Percentiles rank a stretch among this genome's conserved stretches.
Evolutionary conservation across 2,113 vertebrate genomes (phyloP).

Genomic region (Hemicordylus capensis): DNA sequence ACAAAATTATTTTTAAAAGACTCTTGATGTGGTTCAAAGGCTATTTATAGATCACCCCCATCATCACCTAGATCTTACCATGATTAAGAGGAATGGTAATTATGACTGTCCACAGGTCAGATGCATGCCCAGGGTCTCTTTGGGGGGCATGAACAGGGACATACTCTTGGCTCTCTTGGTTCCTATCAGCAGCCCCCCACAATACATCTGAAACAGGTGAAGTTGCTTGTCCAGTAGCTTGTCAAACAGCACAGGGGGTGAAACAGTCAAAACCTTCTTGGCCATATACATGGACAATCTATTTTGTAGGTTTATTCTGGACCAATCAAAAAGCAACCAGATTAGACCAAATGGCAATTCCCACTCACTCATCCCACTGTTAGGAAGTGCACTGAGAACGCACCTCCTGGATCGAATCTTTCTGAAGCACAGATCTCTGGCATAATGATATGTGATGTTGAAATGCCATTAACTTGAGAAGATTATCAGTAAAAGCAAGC

Average conservation of each 20-base stretch:
- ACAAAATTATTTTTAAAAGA: background rate
- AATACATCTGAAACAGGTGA: no score
- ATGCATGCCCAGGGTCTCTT: background rate
- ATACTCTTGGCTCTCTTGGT: no score
- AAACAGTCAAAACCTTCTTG: background rate
- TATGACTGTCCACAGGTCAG: background rate
- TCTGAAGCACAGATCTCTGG: background rate
- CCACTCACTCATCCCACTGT: background rate
- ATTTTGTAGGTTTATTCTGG: background rate
- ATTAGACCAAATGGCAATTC: background rate
- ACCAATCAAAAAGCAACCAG: background rate
- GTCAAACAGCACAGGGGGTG: no score
- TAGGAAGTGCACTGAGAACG: background rate
- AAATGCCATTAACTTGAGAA: background rate
- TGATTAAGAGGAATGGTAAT: background rate
- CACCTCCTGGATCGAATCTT: background rate
- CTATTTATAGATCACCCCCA: background rate
- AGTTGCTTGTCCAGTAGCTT: background rate
- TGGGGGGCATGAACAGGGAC: background rate
- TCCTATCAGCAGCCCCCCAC: no score
- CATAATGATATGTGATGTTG: background rate
- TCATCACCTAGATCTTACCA: background rate
- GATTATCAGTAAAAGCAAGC: background rate
- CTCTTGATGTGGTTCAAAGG: background rate
- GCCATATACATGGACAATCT: no score